phyloP scores from a whole-genome alignment of 2,113 vertebrate species.

The Tragelaphus imberbis region DNA sequence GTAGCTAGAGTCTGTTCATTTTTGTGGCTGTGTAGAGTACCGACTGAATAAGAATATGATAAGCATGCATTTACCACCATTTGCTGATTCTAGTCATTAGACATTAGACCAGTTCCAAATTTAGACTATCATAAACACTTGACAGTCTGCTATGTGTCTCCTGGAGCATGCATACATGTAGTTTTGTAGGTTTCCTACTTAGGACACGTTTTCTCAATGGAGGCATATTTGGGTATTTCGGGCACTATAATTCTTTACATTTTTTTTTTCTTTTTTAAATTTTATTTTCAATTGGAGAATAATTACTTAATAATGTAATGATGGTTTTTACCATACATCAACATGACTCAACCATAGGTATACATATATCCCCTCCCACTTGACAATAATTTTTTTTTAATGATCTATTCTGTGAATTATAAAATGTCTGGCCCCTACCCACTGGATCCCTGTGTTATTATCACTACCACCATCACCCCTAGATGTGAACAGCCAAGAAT shows the following conservation, averaged over 20 bases:
- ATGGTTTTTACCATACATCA: not conserved
- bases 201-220: not conserved
- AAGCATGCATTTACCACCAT: not conserved
- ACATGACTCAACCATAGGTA: not conserved
- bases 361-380: not conserved
- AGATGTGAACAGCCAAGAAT: not conserved
- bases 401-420: not conserved
- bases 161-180: fast-evolving
- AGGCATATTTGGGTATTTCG: not conserved
- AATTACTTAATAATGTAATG: not conserved
- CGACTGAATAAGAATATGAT: not conserved
- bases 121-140: not conserved
- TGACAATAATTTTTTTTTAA: not conserved
- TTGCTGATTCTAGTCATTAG: not conserved
- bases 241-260: not conserved
- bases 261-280: not conserved
- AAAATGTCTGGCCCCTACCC: not conserved
- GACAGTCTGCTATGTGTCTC: not conserved
- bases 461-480: fast-evolving
- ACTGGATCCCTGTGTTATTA: not conserved
- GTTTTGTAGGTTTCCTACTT: not conserved
- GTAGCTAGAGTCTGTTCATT: not conserved
- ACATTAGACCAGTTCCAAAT: not conserved
- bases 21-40: not conserved
- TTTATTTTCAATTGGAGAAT: not conserved